Evolutionary conservation across 2,888 invertebrate genomes (phyloP).

Genomic region (Coecobrya sp.): DNA sequence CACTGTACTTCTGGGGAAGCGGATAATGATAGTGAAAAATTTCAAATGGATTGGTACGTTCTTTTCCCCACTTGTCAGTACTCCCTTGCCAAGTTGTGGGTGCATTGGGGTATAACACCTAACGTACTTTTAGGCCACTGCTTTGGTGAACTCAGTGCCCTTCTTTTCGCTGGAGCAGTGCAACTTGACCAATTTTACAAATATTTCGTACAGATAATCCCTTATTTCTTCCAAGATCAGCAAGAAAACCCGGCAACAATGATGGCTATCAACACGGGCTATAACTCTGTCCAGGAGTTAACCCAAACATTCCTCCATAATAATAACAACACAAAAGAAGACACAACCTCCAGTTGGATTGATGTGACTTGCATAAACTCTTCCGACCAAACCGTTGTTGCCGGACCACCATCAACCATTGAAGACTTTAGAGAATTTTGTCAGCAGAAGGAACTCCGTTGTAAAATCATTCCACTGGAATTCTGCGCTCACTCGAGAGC

Average conservation of each 20-base stretch:
- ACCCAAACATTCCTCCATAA: neutral
- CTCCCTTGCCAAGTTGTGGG: constrained; percentile 46
- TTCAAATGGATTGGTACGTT: neutral
- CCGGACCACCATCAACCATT: neutral
- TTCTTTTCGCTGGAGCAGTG: neutral
- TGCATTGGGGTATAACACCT: constrained; percentile 12
- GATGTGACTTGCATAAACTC: neutral
- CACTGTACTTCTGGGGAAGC: too few relatives aligned
- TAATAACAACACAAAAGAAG: neutral
- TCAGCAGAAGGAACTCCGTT: too few relatives aligned
- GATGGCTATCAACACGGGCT: neutral
- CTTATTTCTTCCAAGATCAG: neutral
- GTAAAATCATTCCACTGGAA: neutral
- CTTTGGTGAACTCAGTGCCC: constrained; percentile 44
- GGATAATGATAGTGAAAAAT: too few relatives aligned
- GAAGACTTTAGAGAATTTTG: neutral
- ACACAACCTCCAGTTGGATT: neutral
- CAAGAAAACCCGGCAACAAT: neutral
- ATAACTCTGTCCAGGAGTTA: neutral
- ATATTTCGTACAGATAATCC: neutral
- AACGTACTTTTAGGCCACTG: constrained; percentile 38
- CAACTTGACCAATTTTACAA: constrained; percentile 21
- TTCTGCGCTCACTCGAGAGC: neutral
- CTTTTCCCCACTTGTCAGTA: constrained; percentile 2
- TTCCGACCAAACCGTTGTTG: neutral